phyloP scores from a whole-genome alignment of 2,888 invertebrate species.

The Hirtodrosophila trivittata region DNA sequence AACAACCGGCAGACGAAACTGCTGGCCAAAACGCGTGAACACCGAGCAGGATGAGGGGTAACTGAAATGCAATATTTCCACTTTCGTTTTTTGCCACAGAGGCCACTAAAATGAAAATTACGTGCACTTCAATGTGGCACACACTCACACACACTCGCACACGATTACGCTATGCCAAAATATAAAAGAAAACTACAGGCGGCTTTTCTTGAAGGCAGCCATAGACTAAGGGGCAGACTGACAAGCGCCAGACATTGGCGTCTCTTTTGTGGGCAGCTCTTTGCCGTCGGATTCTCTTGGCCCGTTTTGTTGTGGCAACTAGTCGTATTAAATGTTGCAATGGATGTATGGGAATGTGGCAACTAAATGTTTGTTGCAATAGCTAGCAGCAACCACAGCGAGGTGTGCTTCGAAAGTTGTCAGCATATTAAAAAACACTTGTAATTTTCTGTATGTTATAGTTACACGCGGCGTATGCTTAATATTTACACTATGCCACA shows the following conservation, averaged over 20 bases:
- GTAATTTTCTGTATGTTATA: background rate
- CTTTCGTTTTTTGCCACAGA: slow-evolving; percentile 67
- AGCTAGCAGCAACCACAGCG: slow-evolving; percentile 39
- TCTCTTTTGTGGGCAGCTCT: slow-evolving; percentile 18
- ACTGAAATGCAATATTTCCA: slow-evolving; percentile 67
- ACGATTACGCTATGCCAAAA: slow-evolving; percentile 53
- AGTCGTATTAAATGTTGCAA: slow-evolving; percentile 41
- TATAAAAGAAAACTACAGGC: slow-evolving; percentile 20
- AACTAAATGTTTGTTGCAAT: slow-evolving; percentile 45
- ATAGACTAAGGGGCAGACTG: slow-evolving; percentile 13
- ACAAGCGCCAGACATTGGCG: slow-evolving; percentile 9
- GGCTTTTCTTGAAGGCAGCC: slow-evolving; percentile 34
- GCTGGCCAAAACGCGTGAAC: slow-evolving; percentile 3
- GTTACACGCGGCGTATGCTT: slow-evolving; percentile 9
- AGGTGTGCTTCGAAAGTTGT: slow-evolving; percentile 43
- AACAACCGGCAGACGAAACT: slow-evolving; percentile 18
- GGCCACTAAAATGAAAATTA: slow-evolving; percentile 65
- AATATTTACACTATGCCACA: slow-evolving; percentile 13
- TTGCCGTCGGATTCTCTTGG: slow-evolving; percentile 37
- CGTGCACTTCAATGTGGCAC: slow-evolving; percentile 65
- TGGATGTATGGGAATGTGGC: slow-evolving; percentile 27
- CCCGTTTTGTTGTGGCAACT: slow-evolving; percentile 36
- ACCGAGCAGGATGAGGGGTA: slow-evolving; percentile 8
- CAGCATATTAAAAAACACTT: slow-evolving; percentile 2
- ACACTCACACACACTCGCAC: slow-evolving; percentile 25